A percentile compares a stretch with the other conserved stretches of the same genome.
Conservation (phyloP, 2,113 vertebrate species). For the Beaufortia kweichowensis region DNA sequence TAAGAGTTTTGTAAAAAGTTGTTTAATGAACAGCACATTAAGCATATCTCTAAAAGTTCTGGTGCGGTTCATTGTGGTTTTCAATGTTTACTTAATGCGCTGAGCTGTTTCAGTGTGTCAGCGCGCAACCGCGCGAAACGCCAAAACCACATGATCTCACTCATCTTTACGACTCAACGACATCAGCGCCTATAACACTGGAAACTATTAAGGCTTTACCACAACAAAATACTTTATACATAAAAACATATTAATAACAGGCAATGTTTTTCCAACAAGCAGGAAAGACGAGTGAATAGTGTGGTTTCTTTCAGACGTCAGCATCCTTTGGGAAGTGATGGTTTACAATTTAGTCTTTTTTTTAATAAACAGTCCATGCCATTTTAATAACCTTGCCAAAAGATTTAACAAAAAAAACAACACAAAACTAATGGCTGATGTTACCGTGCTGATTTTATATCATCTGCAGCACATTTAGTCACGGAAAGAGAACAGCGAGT, state of each 20-base stretch:
- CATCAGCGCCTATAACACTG: slow-evolving; percentile 41
- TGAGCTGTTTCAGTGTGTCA: slow-evolving; percentile 42
- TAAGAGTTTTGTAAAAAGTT: slow-evolving; percentile 10
- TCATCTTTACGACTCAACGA: slow-evolving; percentile 33
- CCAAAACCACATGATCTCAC: slow-evolving; percentile 43
- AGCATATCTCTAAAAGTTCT: slow-evolving; percentile 18
- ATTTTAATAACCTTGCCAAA: neutral
- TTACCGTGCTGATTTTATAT: slow-evolving; percentile 1
- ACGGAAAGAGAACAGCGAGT: neutral
- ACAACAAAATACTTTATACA: slow-evolving; percentile 45
- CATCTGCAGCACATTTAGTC: slow-evolving; percentile 10
- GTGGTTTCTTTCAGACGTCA: slow-evolving; percentile 24
- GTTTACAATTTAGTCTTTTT: neutral
- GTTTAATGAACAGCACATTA: neutral
- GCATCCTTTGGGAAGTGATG: neutral
- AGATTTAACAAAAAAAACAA: slow-evolving; percentile 9
- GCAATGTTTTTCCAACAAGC: slow-evolving; percentile 17
- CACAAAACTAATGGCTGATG: neutral
- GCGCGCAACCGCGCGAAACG: neutral
- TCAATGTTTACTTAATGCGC: slow-evolving; percentile 27
- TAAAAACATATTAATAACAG: slow-evolving; percentile 50
- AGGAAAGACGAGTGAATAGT: slow-evolving; percentile 20
- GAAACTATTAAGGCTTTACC: slow-evolving; percentile 46
- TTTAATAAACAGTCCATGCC: slow-evolving; percentile 18
- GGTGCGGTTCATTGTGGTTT: slow-evolving; percentile 38